These are phyloP conservation scores for Lithophane socia DNA, from an alignment of 2,888 invertebrate genomes.

Conservation along the genomic window DNA sequence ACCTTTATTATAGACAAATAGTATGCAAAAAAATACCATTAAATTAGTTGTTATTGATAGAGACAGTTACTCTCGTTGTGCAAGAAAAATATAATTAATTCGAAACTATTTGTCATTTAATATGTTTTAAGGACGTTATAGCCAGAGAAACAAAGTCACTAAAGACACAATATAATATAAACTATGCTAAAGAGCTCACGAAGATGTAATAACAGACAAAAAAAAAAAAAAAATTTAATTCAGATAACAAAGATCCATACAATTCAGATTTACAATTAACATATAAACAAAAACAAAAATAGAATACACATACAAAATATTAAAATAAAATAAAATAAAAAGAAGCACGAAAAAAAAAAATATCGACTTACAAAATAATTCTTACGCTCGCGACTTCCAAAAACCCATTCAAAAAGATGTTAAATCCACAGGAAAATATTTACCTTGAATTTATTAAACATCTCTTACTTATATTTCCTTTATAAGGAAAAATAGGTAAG, in stretches of 20 bases:
- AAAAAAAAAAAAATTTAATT: too few relatives aligned
- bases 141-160: not conserved
- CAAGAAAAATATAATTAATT: too few relatives aligned
- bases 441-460: conserved; percentile 27
- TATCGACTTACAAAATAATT: not conserved
- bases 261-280: too few relatives aligned
- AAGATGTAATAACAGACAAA: too few relatives aligned
- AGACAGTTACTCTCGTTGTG: not conserved
- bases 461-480: conserved; percentile 22
- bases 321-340: too few relatives aligned
- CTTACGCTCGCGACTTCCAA: too few relatives aligned
- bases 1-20: too few relatives aligned
- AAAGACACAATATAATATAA: not conserved
- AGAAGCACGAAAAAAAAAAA: not conserved
- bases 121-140: not conserved
- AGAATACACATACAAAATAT: too few relatives aligned
- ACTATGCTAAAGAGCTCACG: not conserved
- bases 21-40: too few relatives aligned
- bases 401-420: not conserved
- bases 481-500: not conserved
- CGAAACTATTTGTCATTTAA: too few relatives aligned
- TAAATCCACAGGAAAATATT: conserved; percentile 29
- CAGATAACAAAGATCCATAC: too few relatives aligned
- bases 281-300: too few relatives aligned
- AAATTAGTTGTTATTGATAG: not conserved